These are phyloP conservation scores for Festucalex cinctus DNA, from an alignment of 2,113 vertebrate species.

Conservation along the genomic window DNA sequence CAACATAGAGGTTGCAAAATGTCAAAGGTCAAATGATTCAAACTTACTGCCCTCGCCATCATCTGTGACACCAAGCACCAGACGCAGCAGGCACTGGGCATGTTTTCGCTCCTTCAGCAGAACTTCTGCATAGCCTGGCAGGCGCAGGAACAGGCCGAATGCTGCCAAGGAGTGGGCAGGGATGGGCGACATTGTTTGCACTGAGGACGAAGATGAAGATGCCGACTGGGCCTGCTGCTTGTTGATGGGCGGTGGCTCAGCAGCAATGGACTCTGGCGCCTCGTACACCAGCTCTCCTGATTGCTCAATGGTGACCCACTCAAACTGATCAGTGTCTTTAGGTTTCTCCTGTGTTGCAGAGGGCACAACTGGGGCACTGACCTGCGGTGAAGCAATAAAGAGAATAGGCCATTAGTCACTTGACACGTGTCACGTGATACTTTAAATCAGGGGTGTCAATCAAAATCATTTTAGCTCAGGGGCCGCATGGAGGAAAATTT, in stretches of 20 bases:
- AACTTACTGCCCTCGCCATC: conserved; percentile 98
- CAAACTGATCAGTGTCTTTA: conserved; percentile 97
- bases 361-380: conserved; percentile 91
- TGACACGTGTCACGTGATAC: no score
- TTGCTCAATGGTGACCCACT: conserved; percentile 98
- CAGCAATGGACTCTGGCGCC: conserved; percentile 90
- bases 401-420: background rate
- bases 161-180: conserved; percentile 96
- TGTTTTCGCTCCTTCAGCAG: conserved; percentile 97
- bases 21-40: background rate
- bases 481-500: no score
- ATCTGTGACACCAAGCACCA: conserved; percentile 96
- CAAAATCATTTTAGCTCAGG: no score
- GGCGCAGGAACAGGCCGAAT: conserved; percentile 94
- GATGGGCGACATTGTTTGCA: conserved; percentile 96
- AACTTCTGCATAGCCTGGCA: conserved; percentile 97
- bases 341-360: conserved; percentile 92
- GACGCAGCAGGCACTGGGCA: conserved; percentile 93
- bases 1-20: background rate
- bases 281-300: conserved; percentile 96
- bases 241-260: conserved; percentile 92
- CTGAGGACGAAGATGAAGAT: conserved; percentile 68
- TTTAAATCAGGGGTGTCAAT: no score
- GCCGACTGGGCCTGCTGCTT: conserved; percentile 66
- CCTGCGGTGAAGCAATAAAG: conserved; percentile 65